Percentiles rank a stretch among this genome's conserved stretches.
Evolutionary conservation across 2,888 invertebrate genomes (phyloP).

Genomic region (Tillus elongatus): DNA sequence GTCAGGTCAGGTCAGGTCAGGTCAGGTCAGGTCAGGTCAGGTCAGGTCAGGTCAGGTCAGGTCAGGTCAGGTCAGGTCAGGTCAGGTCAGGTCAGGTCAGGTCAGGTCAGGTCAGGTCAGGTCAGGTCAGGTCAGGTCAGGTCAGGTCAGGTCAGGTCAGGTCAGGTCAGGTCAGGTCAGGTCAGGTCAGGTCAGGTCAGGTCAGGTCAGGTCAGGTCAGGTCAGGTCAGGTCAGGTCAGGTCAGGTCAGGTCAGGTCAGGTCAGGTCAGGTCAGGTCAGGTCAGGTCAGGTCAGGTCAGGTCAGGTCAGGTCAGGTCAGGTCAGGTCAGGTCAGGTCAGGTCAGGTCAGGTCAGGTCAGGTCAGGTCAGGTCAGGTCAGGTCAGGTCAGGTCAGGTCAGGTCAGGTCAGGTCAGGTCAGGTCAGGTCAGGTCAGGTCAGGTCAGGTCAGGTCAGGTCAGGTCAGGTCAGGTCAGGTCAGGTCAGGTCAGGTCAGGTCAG

Average conservation of each 20-base stretch:
- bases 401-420: constrained; percentile 11
- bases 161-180: constrained; percentile 11
- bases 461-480: constrained; percentile 11
- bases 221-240: constrained; percentile 10
- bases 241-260: constrained; percentile 11
- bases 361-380: constrained; percentile 11
- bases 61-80: constrained; percentile 10
- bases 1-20: constrained; percentile 12
- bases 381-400: constrained; percentile 11
- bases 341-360: constrained; percentile 11
- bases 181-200: constrained; percentile 11
- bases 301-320: constrained; percentile 11
- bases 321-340: constrained; percentile 11
- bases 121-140: constrained; percentile 11
- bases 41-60: constrained; percentile 10
- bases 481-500: constrained; percentile 11
- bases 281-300: constrained; percentile 11
- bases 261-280: constrained; percentile 11
- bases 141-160: constrained; percentile 10
- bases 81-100: constrained; percentile 3
- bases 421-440: constrained; percentile 11
- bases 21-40: neutral
- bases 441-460: constrained; percentile 11
- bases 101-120: constrained; percentile 9
- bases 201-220: constrained; percentile 11